phyloP scores from a whole-genome alignment of 1,140 invertebrate species.

The Bombus vancouverensis region DNA sequence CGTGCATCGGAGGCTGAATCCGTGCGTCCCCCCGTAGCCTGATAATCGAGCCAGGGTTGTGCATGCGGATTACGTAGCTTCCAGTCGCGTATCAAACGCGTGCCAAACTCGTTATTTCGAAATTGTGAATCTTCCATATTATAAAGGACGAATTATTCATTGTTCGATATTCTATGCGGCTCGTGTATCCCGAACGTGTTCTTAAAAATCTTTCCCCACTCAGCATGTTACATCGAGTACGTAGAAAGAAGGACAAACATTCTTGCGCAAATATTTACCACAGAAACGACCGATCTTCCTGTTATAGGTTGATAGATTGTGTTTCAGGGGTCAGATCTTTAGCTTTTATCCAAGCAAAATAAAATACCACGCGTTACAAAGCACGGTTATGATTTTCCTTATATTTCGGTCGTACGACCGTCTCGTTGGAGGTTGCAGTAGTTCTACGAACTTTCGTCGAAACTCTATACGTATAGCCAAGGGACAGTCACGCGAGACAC shows the following conservation, averaged over 20 bases:
- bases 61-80: slow-evolving; percentile 5
- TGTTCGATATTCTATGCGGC: not conserved
- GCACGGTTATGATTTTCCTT: not conserved
- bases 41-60: slow-evolving; percentile 23
- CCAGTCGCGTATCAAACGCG: not conserved
- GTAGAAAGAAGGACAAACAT: not conserved
- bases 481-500: not conserved
- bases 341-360: not conserved
- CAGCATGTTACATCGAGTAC: not conserved
- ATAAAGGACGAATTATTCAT: not conserved
- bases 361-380: not conserved
- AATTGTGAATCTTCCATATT: not conserved
- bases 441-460: slow-evolving; percentile 1
- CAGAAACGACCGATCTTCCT: not conserved
- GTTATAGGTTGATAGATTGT: not conserved
- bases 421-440: not conserved
- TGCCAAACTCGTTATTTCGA: slow-evolving; percentile 12
- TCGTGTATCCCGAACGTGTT: not conserved
- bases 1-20: not conserved
- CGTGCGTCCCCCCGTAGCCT: not conserved
- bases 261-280: not conserved
- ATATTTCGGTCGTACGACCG: too few relatives aligned
- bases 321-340: not conserved
- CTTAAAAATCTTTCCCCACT: not conserved
- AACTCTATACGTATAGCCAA: not conserved